Evolutionary conservation across 2,888 invertebrate species (phyloP).

Genomic region (Phymatocera aterrima): DNA sequence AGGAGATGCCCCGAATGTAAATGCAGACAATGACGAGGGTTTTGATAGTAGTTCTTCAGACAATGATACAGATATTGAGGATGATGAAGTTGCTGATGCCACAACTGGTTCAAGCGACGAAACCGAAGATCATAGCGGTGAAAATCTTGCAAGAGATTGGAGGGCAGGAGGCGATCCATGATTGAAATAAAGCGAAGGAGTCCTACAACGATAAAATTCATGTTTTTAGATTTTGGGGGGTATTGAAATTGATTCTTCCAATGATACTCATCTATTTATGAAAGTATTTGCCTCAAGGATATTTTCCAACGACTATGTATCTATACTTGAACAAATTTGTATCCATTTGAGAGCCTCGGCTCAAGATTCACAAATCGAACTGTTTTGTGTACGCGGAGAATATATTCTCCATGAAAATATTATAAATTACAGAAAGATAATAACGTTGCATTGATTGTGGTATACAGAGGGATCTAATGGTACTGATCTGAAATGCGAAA

Average conservation of each 20-base stretch:
- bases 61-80: slow-evolving; percentile 51
- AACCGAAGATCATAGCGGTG: slow-evolving; percentile 37
- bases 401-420: not conserved
- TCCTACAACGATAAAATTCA: not conserved
- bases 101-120: slow-evolving; percentile 37
- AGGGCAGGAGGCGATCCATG: slow-evolving; percentile 47
- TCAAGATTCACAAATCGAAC: no score
- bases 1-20: slow-evolving; percentile 44
- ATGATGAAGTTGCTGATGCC: slow-evolving; percentile 50
- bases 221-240: not conserved
- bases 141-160: slow-evolving; percentile 36
- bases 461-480: no score
- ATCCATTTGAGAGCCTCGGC: not conserved
- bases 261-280: not conserved
- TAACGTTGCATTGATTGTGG: no score
- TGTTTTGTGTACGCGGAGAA: not conserved
- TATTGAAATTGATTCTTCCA: not conserved
- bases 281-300: not conserved
- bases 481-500: no score
- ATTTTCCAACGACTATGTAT: not conserved
- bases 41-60: slow-evolving; percentile 60
- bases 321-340: not conserved
- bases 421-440: no score
- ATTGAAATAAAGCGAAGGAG: not conserved
- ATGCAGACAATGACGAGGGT: slow-evolving; percentile 55